Base-by-base conservation (phyloP, 2,113 vertebrate species). In the Perca fluviatilis region DNA sequence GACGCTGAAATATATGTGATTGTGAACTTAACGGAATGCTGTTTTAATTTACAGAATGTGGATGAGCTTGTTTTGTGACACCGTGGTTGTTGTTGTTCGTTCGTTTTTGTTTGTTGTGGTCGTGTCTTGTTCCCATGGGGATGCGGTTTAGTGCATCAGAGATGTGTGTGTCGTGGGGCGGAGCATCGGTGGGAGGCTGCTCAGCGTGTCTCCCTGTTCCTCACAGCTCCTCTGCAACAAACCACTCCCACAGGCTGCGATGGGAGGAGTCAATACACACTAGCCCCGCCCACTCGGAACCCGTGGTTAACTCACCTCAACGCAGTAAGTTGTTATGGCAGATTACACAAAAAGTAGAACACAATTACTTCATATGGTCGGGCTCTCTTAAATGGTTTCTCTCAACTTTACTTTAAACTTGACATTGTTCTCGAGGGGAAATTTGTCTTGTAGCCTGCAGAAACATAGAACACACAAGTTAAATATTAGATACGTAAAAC, bases 161-260 rank as follows among this genome's bases (percentile, higher is more conserved):
- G 76, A 71, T 94, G 84, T 96, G 95, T 93, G 90, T 95, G 87
- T 86, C 95, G 73, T 95, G 95, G 94, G 94, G 82, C 56, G 82
- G 84, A 77, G 86, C 90, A 16, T 86, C 94, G 89, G 91, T 95
- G 88, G 88, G 93, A 86, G 93, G 94, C 95, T 95, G 95, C 93
- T 95, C 95, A 94, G 95, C 93, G 89, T 96, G 95, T 96, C 92
- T 96, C 84, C 92, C 93, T 95, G 92, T 95, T 91, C 92, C 95
- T 94, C 90, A 95, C 96, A 99, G 97, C 86, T 98, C 96, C 87
- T 94, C 94, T 1, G 16, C 86, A 57, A 89, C 95, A 94, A 78
- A 93, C 93, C 91, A 88, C 92, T 95, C 95, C 54, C 33, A 95
- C 79, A 95, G 87, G 66, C 78, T 83, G 0, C 90, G 95, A 36